Base-by-base conservation (phyloP, 2,888 invertebrate genomes). In the Lutraria lutraria region DNA sequence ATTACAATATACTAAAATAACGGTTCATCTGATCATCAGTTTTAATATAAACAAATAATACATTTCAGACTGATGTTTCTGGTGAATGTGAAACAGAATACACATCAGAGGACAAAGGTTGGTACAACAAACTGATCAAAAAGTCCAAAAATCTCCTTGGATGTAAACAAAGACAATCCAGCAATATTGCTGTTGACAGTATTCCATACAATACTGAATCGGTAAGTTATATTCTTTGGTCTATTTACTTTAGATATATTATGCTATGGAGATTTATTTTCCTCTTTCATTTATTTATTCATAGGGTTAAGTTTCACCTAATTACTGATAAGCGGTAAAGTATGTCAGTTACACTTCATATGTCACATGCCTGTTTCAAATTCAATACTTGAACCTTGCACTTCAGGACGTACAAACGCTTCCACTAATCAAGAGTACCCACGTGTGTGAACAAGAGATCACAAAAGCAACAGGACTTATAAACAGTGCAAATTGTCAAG, bases 81-180 rank as follows among this genome's bases (percentile, higher is more conserved):
- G 99, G 99, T 0, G 97, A 97, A 29, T 99, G 99, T 95, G 97
- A 98, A 82, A 98, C 98, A 0, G 97, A 97, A 54, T 99, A 99
- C 96, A 96, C 90, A 16, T 93, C 94, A 15, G 91, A 94, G 2
- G 92, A 94, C 15, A 93, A 93, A 81, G 94, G 94, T 31, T 95
- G 94, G 93, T 93, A 94, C 84, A 92, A 92, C 6, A 88, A 89
- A 81, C 93, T 93, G 43, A 93, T 96, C 85, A 95, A 93, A 85
- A 96, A 96, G 91, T 93, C 92, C 80, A 96, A 96, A 90, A 94
- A 96, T 87, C 91, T 96, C 19, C 91, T 95, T 21, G 94, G 94
- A 13, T 96, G 96, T 91, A 93, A 93, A 4, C 94, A 94, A 63
- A 93, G 96, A 63, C 94, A 95, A 68, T 93, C 94, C 52, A 92